Evolutionary conservation across 2,888 invertebrate species (phyloP).

Genomic region (Germaria angustata): DNA sequence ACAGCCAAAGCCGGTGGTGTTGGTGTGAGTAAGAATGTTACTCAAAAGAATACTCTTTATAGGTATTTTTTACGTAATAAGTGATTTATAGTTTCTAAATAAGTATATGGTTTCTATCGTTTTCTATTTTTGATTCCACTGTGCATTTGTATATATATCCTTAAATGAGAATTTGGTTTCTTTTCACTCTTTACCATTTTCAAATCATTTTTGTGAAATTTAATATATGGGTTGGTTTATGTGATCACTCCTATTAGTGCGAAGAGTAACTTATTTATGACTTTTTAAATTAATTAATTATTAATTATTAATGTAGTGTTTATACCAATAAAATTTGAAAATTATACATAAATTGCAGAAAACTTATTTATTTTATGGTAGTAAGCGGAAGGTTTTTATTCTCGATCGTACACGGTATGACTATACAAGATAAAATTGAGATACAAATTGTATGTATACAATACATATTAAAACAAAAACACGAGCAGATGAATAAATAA

Average conservation of each 20-base stretch:
- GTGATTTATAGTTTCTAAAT: constrained; percentile 77
- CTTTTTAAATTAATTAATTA: neutral
- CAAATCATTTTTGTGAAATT: neutral
- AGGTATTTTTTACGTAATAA: constrained; percentile 86
- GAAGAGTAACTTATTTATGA: constrained; percentile 16
- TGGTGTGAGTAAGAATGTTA: constrained; percentile 67
- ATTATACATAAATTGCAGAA: constrained; percentile 10
- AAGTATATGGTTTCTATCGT: neutral
- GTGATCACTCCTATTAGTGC: constrained; percentile 12
- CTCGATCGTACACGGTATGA: no score
- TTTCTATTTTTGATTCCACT: neutral
- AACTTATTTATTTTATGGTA: no score
- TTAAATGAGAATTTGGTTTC: no score
- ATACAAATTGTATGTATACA: no score
- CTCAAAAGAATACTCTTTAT: constrained; percentile 83
- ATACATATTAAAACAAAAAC: no score
- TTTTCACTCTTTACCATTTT: neutral
- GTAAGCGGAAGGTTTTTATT: no score
- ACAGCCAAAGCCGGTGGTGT: constrained; percentile 75
- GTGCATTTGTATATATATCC: neutral
- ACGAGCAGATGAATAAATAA: no score
- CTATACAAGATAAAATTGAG: no score
- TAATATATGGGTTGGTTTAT: neutral
- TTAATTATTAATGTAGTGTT: constrained; percentile 21
- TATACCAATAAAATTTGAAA: constrained; percentile 42